Base-by-base conservation (phyloP, 2,888 invertebrate species). In the Tupiocoris notatus region DNA sequence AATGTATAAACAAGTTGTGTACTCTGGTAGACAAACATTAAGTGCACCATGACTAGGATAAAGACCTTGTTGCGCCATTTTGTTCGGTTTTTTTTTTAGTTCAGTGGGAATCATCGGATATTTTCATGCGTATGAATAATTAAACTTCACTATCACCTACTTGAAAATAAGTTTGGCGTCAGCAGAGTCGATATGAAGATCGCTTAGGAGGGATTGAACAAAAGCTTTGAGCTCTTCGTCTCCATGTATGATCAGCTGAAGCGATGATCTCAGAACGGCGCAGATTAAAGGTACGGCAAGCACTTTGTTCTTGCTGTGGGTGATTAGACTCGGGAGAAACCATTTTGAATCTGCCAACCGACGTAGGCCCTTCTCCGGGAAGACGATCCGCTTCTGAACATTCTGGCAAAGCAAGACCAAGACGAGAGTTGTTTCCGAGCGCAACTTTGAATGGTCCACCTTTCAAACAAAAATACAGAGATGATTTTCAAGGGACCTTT, bases 351-450 rank as follows among this genome's bases (percentile, higher is more conserved):
- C 68, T 1, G 73, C 67, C 16, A 79, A 62, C 25, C 75, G 39
- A 12, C 65, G 9, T 3, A 76, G 64, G 18, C 77, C 73, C 16
- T 77, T 78, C 23, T 79, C 77, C 1, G 77, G 64, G 9, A 76
- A 63, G 22, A 57, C 58, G 56, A 77, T 64, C 20, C 74, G 75
- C 23, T 71, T 73, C 61, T 74, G 75, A n/a, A 68, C 64, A 63
- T 70, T 79, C 66, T 80, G 90, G 81, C 90, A 92, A 66, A 94
- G 85, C 80, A 91, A 86, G n/a, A 90, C 85, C 22, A 94, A 84
- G 16, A 93, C 84, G 57, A 91, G 83, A 7, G 90, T 84, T 0
- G 89, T 87, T 82, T 93, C 92, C 78, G 86, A 85, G 16, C 88
- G 85, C 64, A 94, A 85, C n/a, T 83, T 81, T 7, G 85, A 81